Percentiles rank a stretch among this genome's conserved stretches.
These are phyloP conservation scores for Enteromius argenteus DNA, from an alignment of 2,797 vertebrate genomes.

Conservation along the genomic window DNA sequence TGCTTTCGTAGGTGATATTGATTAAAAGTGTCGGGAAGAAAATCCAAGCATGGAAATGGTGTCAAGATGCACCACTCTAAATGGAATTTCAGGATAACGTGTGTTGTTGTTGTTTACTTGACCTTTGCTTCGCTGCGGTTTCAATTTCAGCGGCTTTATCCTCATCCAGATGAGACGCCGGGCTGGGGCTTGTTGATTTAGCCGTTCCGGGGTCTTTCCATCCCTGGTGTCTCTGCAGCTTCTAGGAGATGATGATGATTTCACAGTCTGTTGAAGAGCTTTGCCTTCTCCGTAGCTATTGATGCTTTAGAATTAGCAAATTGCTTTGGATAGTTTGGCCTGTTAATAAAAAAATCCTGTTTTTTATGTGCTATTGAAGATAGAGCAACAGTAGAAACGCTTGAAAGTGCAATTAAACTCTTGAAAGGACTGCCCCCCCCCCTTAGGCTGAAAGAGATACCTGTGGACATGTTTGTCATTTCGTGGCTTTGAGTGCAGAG, in stretches of 20 bases:
- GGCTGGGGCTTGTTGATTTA: conserved; percentile 25
- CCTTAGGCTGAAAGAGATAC: conserved; percentile 12
- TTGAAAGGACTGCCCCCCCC: neutral
- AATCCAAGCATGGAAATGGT: conserved; percentile 36
- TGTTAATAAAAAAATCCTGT: neutral
- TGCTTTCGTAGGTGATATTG: conserved; percentile 42
- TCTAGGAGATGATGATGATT: conserved; percentile 26
- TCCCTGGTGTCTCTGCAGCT: neutral
- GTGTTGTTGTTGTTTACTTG: conserved; percentile 45
- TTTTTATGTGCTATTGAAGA: conserved; percentile 6
- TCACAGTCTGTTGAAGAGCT: neutral
- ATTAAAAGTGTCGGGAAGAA: conserved; percentile 49
- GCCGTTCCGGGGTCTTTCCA: neutral
- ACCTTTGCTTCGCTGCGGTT: conserved; percentile 35
- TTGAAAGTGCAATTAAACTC: conserved; percentile 24
- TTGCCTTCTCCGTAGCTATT: neutral
- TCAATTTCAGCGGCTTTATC: conserved; percentile 43
- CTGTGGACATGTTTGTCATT: conserved; percentile 43
- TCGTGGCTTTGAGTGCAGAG: conserved; percentile 23
- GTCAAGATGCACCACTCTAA: conserved; percentile 11
- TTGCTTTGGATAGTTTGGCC: neutral
- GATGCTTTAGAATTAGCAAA: neutral
- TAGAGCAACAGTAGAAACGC: neutral
- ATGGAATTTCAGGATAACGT: conserved; percentile 44
- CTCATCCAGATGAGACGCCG: conserved; percentile 34